These are phyloP conservation scores for Talpa occidentalis DNA, from an alignment of 2,113 vertebrate species.

Conservation along the genomic window DNA sequence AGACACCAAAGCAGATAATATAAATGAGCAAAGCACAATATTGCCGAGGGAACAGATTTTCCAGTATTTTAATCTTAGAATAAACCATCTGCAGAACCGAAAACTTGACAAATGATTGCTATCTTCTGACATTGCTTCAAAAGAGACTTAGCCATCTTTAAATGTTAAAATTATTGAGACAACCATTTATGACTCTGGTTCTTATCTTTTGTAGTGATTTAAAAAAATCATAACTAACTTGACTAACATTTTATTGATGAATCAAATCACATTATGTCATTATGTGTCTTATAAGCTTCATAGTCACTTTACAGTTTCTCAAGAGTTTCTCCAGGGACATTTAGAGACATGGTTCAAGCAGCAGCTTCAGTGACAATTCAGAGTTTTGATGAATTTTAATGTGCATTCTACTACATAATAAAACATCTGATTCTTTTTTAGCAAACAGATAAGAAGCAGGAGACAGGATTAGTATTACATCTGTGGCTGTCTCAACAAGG, in stretches of 20 bases:
- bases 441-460: constrained; percentile 40
- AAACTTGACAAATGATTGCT: neutral
- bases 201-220: constrained; percentile 7
- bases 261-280: constrained; percentile 1
- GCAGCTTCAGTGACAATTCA: constrained; percentile 21
- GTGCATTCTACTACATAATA: constrained; percentile 18
- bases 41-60: constrained; percentile 27
- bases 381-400: constrained; percentile 53
- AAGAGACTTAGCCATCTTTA: neutral
- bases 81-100: neutral
- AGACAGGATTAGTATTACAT: constrained; percentile 9
- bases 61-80: neutral
- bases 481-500: neutral
- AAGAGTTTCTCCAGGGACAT: constrained; percentile 3
- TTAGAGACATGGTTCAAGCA: constrained; percentile 1
- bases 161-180: constrained; percentile 23
- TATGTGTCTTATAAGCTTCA: neutral
- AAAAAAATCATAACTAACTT: constrained; percentile 23
- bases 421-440: constrained; percentile 65
- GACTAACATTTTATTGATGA: constrained; percentile 60
- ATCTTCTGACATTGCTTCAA: constrained; percentile 1
- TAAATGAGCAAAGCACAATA: neutral
- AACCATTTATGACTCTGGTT: neutral
- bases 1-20: neutral
- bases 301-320: neutral